These are phyloP conservation scores for Ptychadena robeensis DNA, from an alignment of 2,797 vertebrate species.

Conservation along the genomic window DNA sequence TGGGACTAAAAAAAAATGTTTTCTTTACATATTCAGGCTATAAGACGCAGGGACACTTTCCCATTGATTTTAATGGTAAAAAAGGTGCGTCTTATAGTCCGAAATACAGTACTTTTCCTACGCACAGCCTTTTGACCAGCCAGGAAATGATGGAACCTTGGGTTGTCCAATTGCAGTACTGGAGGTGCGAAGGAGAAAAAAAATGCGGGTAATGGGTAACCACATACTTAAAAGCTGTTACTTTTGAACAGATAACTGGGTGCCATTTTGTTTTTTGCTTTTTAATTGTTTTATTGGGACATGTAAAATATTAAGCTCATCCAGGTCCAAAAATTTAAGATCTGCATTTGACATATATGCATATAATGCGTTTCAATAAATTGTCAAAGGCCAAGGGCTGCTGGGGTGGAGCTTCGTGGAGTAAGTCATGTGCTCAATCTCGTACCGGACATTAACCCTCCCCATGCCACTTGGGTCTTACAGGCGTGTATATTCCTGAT, in stretches of 20 bases:
- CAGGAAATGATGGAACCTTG: no score
- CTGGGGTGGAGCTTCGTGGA: neutral
- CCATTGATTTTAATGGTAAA: no score
- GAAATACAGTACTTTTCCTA: no score
- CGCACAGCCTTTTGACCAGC: no score
- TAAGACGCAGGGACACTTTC: no score
- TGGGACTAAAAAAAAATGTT: no score
- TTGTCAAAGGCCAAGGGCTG: neutral
- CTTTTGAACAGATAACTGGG: neutral
- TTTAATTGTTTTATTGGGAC: neutral
- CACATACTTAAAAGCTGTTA: no score
- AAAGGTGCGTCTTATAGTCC: no score
- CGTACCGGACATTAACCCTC: conserved; percentile 27
- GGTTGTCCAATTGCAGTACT: no score
- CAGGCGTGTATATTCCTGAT: conserved; percentile 31
- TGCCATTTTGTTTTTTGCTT: neutral
- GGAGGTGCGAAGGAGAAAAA: no score
- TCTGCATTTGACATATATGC: neutral
- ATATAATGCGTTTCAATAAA: neutral
- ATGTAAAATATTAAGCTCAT: neutral
- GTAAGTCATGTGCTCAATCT: neutral
- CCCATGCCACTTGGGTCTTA: conserved; percentile 2
- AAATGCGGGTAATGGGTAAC: no score
- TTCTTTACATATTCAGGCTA: no score
- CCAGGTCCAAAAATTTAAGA: neutral